phyloP scores from a whole-genome alignment of 2,797 vertebrate species.

The Sandelia bainsii region DNA sequence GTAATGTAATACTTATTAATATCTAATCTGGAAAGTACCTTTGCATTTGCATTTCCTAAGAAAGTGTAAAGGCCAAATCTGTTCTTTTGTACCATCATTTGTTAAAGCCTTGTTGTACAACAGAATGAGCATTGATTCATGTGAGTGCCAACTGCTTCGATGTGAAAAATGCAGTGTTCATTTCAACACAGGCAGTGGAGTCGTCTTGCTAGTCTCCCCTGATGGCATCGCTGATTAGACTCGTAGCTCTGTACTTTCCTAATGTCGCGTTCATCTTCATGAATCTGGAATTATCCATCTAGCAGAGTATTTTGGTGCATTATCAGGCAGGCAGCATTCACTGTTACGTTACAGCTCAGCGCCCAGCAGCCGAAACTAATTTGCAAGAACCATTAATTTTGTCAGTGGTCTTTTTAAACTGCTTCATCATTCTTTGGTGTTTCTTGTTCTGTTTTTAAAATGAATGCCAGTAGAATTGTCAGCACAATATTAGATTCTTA shows the following conservation, averaged over 20 bases:
- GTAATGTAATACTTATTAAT: not conserved
- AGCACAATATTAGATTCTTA: no score
- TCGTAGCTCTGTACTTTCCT: constrained; percentile 27
- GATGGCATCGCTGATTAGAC: constrained; percentile 38
- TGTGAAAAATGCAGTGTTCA: constrained; percentile 39
- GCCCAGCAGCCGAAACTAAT: constrained; percentile 3
- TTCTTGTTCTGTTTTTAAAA: constrained; percentile 3
- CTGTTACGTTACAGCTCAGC: not conserved
- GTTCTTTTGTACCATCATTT: constrained; percentile 1
- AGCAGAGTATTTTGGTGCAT: constrained; percentile 14
- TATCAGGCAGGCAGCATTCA: constrained; percentile 12
- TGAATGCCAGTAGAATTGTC: no score
- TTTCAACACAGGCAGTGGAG: constrained; percentile 16
- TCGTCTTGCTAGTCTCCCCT: not conserved
- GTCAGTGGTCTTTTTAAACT: not conserved
- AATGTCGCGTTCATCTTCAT: constrained; percentile 22
- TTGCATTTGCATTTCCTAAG: not conserved
- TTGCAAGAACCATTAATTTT: not conserved
- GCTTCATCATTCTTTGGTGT: accelerated
- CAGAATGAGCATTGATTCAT: constrained; percentile 29
- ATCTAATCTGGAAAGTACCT: no score
- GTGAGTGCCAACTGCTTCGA: constrained; percentile 18
- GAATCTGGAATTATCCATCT: constrained; percentile 46
- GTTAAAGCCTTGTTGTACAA: constrained; percentile 4
- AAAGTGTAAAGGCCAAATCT: not conserved